A percentile compares a stretch with the other conserved stretches of the same genome.
These are phyloP conservation scores for Brachionichthys hirsutus DNA, from an alignment of 2,113 vertebrate species.

Conservation along the genomic window DNA sequence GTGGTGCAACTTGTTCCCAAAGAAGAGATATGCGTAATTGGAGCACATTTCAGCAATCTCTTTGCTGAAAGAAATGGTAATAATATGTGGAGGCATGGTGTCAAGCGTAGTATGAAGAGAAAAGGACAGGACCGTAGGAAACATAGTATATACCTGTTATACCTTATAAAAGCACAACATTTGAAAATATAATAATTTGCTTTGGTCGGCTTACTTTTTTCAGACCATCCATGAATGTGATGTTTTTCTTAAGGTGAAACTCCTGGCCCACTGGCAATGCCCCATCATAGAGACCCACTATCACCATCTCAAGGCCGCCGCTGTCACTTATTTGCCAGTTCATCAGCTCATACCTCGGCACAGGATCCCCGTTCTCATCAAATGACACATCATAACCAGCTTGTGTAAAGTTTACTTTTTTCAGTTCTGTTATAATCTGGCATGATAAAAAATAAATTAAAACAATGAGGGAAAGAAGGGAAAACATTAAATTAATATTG, in stretches of 20 bases:
- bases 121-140: too few relatives aligned
- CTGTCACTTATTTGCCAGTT: constrained; percentile 64
- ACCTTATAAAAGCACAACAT: too few relatives aligned
- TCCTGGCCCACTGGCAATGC: constrained; percentile 53
- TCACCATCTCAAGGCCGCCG: constrained; percentile 50
- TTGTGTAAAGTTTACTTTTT: constrained; percentile 58
- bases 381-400: constrained; percentile 67
- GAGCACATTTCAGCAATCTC: too few relatives aligned
- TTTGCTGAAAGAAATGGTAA: too few relatives aligned
- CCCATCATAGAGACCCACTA: constrained; percentile 65
- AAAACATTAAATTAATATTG: background rate
- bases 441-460: background rate
- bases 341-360: constrained; percentile 65
- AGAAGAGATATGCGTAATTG: too few relatives aligned
- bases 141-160: too few relatives aligned
- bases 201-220: constrained; percentile 33
- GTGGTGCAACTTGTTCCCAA: too few relatives aligned
- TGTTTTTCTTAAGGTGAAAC: constrained; percentile 52
- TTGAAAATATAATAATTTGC: too few relatives aligned
- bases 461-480: background rate
- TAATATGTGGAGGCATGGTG: too few relatives aligned
- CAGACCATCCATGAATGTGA: constrained; percentile 54
- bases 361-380: constrained; percentile 67
- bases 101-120: too few relatives aligned
- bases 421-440: constrained; percentile 60